Base-by-base conservation (phyloP, 2,797 vertebrate species). In the Bucorvus abyssinicus region DNA sequence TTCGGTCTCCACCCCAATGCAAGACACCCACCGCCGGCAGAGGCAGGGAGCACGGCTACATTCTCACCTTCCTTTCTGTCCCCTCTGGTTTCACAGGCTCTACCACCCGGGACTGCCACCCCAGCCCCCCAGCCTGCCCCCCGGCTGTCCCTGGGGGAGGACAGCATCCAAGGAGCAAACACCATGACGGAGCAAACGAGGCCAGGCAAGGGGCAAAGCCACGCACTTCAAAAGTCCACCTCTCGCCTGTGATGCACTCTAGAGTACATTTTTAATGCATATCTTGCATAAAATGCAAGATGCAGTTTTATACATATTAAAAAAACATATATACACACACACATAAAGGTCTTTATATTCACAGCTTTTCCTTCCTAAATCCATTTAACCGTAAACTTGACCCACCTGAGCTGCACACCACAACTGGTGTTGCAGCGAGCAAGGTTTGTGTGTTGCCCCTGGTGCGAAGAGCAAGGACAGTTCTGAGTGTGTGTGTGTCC, bases 361-460 rank as follows among this genome's bases (percentile, higher is more conserved):
- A 34, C 38, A 65, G 8, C 49, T 60, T 84, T 30, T 16, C n/a
- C 23, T 57, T 30, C 32, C 40, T 57, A 75, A 65, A 55, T 15
- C 24, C 55, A 29, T 76, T 42, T 7, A 69, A 17, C 15, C 47
- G 14, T 44, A 74, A 34, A 30, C 16, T 21, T 74, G 59, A 61
- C 12, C 21, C 47, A 14, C 24, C 15, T 14, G 40, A 86, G 19
- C 7, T 34, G 44, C 60, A 73, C 29, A 4, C 32, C 71, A 18
- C 10, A 38, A 22, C 24, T 0, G 1, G 16, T 2, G 29, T 12
- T 32, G 56, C 0, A 1, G 34, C 0, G 0, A 7, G 10, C 32
- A 23, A 34, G 30, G 22, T 45, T 29, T 34, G 24, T 10, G 19
- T 20, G 2, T 14, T 30, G 30, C 17, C 20, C 64, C 15, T 0